Conservation (phyloP, 2,113 vertebrate species). For the Seriola quinqueradiata region DNA sequence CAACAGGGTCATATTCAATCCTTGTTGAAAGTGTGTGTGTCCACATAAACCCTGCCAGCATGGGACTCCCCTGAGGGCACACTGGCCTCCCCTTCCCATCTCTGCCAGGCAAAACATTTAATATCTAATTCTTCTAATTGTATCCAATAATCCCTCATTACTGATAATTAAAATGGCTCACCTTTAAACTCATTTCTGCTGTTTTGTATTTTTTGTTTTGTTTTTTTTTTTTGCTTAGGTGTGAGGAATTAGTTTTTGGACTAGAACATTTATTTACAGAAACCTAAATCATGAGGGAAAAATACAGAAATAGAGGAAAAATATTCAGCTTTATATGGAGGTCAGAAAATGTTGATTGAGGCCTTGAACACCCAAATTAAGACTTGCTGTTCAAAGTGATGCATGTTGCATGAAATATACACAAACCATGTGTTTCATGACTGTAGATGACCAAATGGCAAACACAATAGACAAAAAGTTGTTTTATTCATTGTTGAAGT, state of each 20-base stretch:
- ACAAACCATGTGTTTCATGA: not conserved
- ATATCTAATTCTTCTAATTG: constrained; percentile 42
- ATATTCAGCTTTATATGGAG: not conserved
- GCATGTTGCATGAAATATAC: not conserved
- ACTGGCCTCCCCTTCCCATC: constrained; percentile 46
- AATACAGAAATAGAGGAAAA: not conserved
- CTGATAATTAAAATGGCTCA: constrained; percentile 10
- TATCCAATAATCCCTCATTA: constrained; percentile 32
- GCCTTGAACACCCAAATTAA: not conserved
- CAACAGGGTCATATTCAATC: constrained; percentile 82
- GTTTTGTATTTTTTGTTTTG: not conserved
- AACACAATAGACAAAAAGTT: too few relatives aligned
- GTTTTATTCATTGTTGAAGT: not conserved
- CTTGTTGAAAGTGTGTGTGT: constrained; percentile 77
- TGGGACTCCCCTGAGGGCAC: constrained; percentile 74
- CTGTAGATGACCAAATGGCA: not conserved
- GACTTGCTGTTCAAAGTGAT: not conserved
- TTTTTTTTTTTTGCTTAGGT: not conserved
- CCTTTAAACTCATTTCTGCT: not conserved
- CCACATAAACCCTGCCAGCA: constrained; percentile 79
- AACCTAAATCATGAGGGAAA: not conserved
- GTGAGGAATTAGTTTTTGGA: not conserved
- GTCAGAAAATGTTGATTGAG: not conserved
- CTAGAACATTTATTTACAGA: not conserved
- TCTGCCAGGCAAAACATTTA: constrained; percentile 53